Base-by-base conservation (phyloP, 2,888 invertebrate genomes). In the Erebia ligea region DNA sequence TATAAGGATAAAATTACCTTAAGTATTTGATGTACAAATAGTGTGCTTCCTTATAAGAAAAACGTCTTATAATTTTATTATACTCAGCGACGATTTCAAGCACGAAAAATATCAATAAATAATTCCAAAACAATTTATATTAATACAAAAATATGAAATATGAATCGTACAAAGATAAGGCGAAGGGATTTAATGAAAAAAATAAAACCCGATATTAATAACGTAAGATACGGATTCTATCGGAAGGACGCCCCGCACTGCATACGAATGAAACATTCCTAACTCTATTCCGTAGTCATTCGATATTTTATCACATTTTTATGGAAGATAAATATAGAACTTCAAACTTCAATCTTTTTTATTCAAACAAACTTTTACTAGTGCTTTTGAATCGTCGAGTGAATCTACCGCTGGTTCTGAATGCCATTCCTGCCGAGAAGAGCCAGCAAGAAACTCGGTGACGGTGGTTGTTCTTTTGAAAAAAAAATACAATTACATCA, bases 151-250 rank as follows among this genome's bases (percentile, higher is more conserved):
- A 67, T 62, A 68, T 72, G 68, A 72, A 69, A 73, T 69, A 75
- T 73, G 74, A 71, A 70, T 72, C 69, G 45, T 66, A 67, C 68
- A 70, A 69, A 77, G 69, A 76, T 70, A 73, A 75, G 71, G 71
- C 52, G 73, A 75, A 68, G 71, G 77, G 77, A 76, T 78, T 78
- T 77, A 79, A 79, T 79, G 77, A 79, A 78, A 79, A 54, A 79
- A 78, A 78, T 78, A 77, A 78, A 77, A 74, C 76, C 74, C 77
- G 67, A 77, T 89, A 92, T 91, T 91, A 91, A 91, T 91, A 91
- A 88, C 86, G 84, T 81, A 88, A 90, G 90, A 90, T 90, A 91
- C 87, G 86, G 86, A 86, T 88, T 87, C 86, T 84, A 90, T 91
- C 87, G 89, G 79, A 84, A 80, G 79, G 75, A 75, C 76, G 77